Conservation (phyloP, 2,888 invertebrate genomes). For the Chrysotoxum bicinctum region DNA sequence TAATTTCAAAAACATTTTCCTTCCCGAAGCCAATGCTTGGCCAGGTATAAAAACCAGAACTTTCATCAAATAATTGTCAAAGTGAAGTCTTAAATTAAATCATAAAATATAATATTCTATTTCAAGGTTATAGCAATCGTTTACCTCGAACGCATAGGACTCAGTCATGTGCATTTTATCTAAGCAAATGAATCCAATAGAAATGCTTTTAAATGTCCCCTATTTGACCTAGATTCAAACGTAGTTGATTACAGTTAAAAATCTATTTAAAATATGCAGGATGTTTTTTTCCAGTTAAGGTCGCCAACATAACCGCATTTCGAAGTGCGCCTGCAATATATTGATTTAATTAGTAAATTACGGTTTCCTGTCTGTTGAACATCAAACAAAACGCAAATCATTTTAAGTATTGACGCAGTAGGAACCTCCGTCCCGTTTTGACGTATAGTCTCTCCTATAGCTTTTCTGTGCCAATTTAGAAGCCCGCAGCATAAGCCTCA, state of each 20-base stretch:
- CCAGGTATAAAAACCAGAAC: too few species aligned
- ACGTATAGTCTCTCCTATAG: background rate
- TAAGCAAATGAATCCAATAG: background rate
- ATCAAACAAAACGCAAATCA: conserved; percentile 59
- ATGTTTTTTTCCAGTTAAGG: background rate
- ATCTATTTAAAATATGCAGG: background rate
- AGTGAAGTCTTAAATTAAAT: too few species aligned
- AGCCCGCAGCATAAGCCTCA: conserved; percentile 50
- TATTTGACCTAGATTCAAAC: background rate
- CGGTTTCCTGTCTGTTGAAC: conserved; percentile 67
- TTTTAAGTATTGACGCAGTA: background rate
- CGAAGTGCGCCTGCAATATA: conserved; percentile 6
- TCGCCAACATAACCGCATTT: conserved; percentile 6
- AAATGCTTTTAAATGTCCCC: background rate
- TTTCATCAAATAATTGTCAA: too few species aligned
- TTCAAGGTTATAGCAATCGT: too few species aligned
- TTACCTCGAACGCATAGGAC: too few species aligned
- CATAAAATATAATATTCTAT: too few species aligned
- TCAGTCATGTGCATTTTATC: too few species aligned
- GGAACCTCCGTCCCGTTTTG: background rate
- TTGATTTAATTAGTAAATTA: conserved; percentile 58
- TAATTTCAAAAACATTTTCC: too few species aligned
- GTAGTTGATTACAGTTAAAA: background rate
- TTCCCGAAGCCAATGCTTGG: too few species aligned
- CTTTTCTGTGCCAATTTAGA: background rate